A percentile compares a stretch with the other conserved stretches of the same genome.
Conservation (phyloP, 2,797 vertebrate species). For the Myotis vivesi region DNA sequence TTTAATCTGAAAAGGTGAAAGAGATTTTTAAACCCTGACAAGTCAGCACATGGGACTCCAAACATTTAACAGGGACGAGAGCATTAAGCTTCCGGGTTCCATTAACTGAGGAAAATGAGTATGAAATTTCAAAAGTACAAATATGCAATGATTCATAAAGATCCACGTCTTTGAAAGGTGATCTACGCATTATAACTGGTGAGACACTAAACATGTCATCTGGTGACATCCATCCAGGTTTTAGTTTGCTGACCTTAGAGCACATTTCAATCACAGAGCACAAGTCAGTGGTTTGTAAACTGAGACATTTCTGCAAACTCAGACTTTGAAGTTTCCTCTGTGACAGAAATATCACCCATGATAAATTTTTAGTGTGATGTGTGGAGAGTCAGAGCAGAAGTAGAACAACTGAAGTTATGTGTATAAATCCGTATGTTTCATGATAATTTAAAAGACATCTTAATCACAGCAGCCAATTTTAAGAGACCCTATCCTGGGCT, state of each 20-base stretch:
- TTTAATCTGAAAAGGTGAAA: constrained; percentile 57
- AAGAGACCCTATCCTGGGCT: background rate
- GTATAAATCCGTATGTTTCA: constrained; percentile 24
- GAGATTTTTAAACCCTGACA: constrained; percentile 52
- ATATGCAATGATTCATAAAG: constrained; percentile 47
- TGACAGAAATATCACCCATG: constrained; percentile 34
- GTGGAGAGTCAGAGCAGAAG: constrained; percentile 28
- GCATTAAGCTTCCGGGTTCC: constrained; percentile 34
- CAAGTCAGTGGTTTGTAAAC: background rate
- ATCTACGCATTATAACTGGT: constrained; percentile 9
- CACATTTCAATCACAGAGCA: constrained; percentile 41
- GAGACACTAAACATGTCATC: background rate
- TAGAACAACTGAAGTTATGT: constrained; percentile 30
- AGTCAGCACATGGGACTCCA: constrained; percentile 19
- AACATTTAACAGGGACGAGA: constrained; percentile 31
- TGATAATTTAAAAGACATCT: constrained; percentile 31
- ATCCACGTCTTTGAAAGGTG: constrained; percentile 4
- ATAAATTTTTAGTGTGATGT: constrained; percentile 22
- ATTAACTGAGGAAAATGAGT: constrained; percentile 33
- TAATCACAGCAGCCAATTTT: background rate
- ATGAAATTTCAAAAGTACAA: constrained; percentile 49
- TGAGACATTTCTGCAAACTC: constrained; percentile 43
- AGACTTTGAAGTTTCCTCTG: constrained; percentile 45
- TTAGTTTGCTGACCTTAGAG: constrained; percentile 53
- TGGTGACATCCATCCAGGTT: background rate